These are phyloP conservation scores for Tupiocoris notatus DNA, from an alignment of 2,888 invertebrate genomes.

Conservation along the genomic window DNA sequence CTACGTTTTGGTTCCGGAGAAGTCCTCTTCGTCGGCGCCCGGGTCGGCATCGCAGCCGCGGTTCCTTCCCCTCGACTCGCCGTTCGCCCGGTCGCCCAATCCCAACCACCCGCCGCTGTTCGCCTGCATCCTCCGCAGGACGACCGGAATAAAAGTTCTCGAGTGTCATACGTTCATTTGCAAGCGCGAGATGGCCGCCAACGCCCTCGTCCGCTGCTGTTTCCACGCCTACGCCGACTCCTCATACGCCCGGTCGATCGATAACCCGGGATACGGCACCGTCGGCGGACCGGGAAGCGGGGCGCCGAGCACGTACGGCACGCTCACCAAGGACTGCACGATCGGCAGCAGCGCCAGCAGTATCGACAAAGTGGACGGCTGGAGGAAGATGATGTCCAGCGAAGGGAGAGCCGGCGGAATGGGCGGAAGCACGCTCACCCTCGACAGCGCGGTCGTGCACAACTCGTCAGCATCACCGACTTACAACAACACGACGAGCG, in stretches of 20 bases:
- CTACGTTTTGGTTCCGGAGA: constrained; percentile 71
- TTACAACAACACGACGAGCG: constrained; percentile 52
- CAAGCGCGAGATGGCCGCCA: constrained; percentile 93
- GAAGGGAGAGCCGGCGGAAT: constrained; percentile 51
- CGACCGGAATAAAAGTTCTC: constrained; percentile 94
- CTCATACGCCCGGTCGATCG: constrained; percentile 81
- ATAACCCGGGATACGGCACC: constrained; percentile 51
- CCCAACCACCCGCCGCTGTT: constrained; percentile 94
- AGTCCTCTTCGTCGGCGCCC: constrained; percentile 61
- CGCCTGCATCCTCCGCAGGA: constrained; percentile 92
- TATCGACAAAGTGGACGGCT: constrained; percentile 59
- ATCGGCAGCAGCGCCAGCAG: constrained; percentile 53
- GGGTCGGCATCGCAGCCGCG: constrained; percentile 59
- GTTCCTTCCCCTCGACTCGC: constrained; percentile 93
- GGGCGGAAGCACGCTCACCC: constrained; percentile 62
- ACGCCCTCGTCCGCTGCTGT: constrained; percentile 94
- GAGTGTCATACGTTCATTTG: constrained; percentile 99
- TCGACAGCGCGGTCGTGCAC: constrained; percentile 57
- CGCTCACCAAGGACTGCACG: constrained; percentile 55
- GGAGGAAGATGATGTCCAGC: constrained; percentile 55
- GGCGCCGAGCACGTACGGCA: constrained; percentile 55
- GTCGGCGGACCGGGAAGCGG: constrained; percentile 39
- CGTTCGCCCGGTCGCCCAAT: constrained; percentile 88
- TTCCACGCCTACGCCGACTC: constrained; percentile 97
- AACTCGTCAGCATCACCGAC: constrained; percentile 49